Evolutionary conservation across 2,113 vertebrate species (phyloP).

Genomic region (Paradoxurus hermaphroditus): DNA sequence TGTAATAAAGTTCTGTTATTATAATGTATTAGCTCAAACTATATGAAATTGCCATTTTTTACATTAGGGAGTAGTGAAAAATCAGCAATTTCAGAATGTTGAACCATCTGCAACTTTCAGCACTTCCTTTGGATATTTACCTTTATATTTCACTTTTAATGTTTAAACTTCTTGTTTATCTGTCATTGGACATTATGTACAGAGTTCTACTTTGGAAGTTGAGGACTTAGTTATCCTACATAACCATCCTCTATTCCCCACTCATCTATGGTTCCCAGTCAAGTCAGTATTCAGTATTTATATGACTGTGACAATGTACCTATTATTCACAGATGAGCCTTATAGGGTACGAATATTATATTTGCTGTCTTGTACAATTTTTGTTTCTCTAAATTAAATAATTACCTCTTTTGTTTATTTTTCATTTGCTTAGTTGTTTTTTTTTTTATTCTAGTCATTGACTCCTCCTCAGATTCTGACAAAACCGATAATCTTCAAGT

Average conservation of each 20-base stretch:
- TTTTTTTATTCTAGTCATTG: constrained; percentile 5
- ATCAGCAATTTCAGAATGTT: neutral
- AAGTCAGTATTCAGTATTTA: neutral
- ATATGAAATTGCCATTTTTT: constrained; percentile 11
- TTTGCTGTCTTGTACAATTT: constrained; percentile 19
- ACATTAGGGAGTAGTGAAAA: neutral
- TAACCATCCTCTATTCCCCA: neutral
- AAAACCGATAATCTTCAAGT: constrained; percentile 9
- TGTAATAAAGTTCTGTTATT: neutral
- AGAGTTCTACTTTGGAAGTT: neutral
- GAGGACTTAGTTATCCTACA: neutral
- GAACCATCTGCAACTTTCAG: neutral
- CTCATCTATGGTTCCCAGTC: constrained; percentile 1
- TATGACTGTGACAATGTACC: neutral
- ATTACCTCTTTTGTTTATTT: constrained; percentile 1
- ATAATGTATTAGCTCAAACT: constrained; percentile 8
- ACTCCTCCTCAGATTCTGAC: constrained; percentile 1
- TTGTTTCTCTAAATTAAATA: constrained; percentile 42
- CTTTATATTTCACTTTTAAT: constrained; percentile 27
- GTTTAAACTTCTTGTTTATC: constrained; percentile 33
- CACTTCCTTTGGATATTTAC: neutral
- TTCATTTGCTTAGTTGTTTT: neutral
- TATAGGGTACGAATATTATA: neutral
- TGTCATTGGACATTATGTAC: neutral
- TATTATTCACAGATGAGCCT: neutral